Evolutionary conservation across 2,888 invertebrate genomes (phyloP).

Genomic region (Temnothorax rugatulus): DNA sequence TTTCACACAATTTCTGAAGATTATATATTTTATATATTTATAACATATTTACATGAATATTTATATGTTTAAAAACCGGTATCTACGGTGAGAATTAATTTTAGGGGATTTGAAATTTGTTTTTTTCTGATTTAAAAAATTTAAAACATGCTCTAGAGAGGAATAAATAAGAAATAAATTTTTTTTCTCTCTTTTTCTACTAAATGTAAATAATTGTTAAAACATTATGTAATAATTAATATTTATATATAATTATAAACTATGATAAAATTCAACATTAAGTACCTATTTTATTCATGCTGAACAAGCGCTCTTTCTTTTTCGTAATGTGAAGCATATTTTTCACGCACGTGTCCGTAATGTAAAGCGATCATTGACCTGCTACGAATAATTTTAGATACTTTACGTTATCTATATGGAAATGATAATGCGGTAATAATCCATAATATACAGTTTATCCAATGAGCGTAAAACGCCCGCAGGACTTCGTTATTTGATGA

Average conservation of each 20-base stretch:
- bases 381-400: constrained; percentile 21
- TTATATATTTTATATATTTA: not conserved
- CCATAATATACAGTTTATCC: constrained; percentile 54
- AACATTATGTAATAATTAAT: not conserved
- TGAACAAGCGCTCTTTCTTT: not conserved
- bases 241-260: not conserved
- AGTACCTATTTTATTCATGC: not conserved
- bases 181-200: not conserved
- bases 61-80: not conserved
- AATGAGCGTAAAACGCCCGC: constrained; percentile 36
- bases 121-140: not conserved
- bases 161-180: not conserved
- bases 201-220: not conserved
- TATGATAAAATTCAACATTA: not conserved
- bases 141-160: not conserved
- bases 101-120: not conserved
- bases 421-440: constrained; percentile 66
- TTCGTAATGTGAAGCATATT: not conserved
- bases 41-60: not conserved
- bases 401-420: constrained; percentile 20
- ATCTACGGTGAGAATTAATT: not conserved
- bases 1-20: not conserved
- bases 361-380: constrained; percentile 1
- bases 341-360: not conserved
- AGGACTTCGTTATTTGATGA: not conserved